Conservation (phyloP, 2,113 vertebrate genomes). For the Callionymus lyra region DNA sequence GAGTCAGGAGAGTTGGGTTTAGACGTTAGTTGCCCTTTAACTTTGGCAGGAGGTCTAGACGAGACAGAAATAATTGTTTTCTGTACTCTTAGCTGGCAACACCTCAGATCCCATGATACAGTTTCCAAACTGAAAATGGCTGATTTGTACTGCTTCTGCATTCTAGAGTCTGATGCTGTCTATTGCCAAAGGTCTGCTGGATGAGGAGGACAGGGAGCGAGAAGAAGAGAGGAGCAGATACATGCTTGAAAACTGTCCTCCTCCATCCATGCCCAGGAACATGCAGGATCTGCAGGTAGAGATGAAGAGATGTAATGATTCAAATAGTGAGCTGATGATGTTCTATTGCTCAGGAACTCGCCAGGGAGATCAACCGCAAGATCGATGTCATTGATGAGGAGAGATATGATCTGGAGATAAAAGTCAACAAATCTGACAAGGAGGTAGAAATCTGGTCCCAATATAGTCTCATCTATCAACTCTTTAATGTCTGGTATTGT, state of each 20-base stretch:
- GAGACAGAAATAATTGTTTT: too few species aligned
- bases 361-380: slow-evolving; percentile 82
- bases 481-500: not conserved
- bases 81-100: too few species aligned
- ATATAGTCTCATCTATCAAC: not conserved
- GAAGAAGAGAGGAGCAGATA: slow-evolving; percentile 75
- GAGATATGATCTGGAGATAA: slow-evolving; percentile 83
- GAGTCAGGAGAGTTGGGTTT: too few species aligned
- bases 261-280: slow-evolving; percentile 70
- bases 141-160: too few species aligned
- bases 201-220: slow-evolving; percentile 71
- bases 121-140: too few species aligned
- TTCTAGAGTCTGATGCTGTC: slow-evolving; percentile 91
- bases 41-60: too few species aligned
- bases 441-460: slow-evolving; percentile 68
- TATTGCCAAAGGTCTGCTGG: slow-evolving; percentile 78
- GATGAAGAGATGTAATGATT: not conserved
- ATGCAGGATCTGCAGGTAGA: slow-evolving; percentile 81
- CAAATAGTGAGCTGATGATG: not conserved
- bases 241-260: slow-evolving; percentile 76
- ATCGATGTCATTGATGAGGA: slow-evolving; percentile 85
- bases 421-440: slow-evolving; percentile 77
- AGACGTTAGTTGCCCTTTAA: too few species aligned
- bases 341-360: slow-evolving; percentile 71
- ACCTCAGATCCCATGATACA: too few species aligned